Base-by-base conservation (phyloP, 2,888 invertebrate genomes). In the Drosophila anomalata region DNA sequence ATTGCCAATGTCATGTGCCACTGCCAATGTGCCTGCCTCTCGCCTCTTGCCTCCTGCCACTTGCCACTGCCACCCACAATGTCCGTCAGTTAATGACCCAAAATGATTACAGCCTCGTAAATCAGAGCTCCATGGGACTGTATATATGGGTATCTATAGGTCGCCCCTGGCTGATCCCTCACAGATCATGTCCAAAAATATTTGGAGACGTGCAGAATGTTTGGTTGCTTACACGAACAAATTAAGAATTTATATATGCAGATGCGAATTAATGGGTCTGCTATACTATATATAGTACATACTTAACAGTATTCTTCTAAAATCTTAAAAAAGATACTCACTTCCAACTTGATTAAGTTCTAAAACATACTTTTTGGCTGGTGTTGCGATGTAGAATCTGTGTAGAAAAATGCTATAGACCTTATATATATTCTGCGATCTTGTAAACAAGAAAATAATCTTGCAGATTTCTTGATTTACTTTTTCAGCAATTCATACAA, bases 1-100 rank as follows among this genome's bases (percentile, higher is more conserved):
- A 65, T 65, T 36, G 55, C 68, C 63, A 65, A 65, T 68, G 63
- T 47, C 68, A 67, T 68, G 46, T 53, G 54, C 36, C 63, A 67
- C 44, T 61, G 60, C 51, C 51, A 63, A 29, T 46, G 63, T 50
- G 7, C 17, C 5, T 12, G 36, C 14, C 36, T 0, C 36, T 14
- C 14, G 33, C 12, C 33, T 12, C 3, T 31, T n/a, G n/a, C n/a
- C n/a, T n/a, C n/a, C n/a, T 11, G 31, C 31, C 42, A 50, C 50
- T 42, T 26, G 22, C 22, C 22, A 24, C 22, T 24, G 42, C 42
- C 63, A 77, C 29, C 56, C 12, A 48, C 52, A 67, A 53, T 63
- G 54, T 46, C 63, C 36, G 31, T 42, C 26, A 58, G 47, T 39
- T 67, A 53, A 67, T 29, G 46, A 33, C 36, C 44, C 3, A 46